phyloP scores from a whole-genome alignment of 2,888 invertebrate species.

The Cynaeus angustus region DNA sequence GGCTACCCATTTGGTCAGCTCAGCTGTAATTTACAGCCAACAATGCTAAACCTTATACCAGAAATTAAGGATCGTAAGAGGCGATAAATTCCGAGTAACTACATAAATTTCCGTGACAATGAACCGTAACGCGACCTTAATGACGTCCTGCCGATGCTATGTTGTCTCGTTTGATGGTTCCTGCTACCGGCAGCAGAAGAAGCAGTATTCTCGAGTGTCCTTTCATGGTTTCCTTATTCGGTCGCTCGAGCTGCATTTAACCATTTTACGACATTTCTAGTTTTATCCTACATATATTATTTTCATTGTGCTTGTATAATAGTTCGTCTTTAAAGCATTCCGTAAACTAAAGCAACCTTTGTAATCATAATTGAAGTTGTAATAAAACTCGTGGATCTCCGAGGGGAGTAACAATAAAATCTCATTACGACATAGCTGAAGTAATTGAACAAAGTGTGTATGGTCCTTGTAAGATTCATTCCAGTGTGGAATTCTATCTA shows the following conservation, averaged over 20 bases:
- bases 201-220: slow-evolving; percentile 35
- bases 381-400: slow-evolving; percentile 29
- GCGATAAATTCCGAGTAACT: slow-evolving; percentile 53
- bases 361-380: slow-evolving; percentile 34
- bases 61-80: slow-evolving; percentile 48
- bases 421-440: slow-evolving; percentile 43
- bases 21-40: slow-evolving; percentile 19
- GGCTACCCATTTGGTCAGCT: slow-evolving; percentile 9
- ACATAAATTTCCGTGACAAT: slow-evolving; percentile 59
- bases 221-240: slow-evolving; percentile 24
- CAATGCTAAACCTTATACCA: slow-evolving; percentile 25
- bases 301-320: background rate
- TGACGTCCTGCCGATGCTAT: slow-evolving; percentile 56
- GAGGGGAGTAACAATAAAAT: slow-evolving; percentile 42
- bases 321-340: slow-evolving; percentile 20
- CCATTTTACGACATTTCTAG: slow-evolving; percentile 35
- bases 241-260: slow-evolving; percentile 30
- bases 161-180: slow-evolving; percentile 55
- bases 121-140: slow-evolving; percentile 57
- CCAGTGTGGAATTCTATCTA: slow-evolving; percentile 35
- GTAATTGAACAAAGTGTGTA: slow-evolving; percentile 44
- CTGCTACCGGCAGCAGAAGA: slow-evolving; percentile 42
- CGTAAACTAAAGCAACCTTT: background rate
- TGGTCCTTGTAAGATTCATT: slow-evolving; percentile 37
- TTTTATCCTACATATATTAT: slow-evolving; percentile 15